Conservation (phyloP, 2,797 vertebrate genomes). For the Thunnus albacares region DNA sequence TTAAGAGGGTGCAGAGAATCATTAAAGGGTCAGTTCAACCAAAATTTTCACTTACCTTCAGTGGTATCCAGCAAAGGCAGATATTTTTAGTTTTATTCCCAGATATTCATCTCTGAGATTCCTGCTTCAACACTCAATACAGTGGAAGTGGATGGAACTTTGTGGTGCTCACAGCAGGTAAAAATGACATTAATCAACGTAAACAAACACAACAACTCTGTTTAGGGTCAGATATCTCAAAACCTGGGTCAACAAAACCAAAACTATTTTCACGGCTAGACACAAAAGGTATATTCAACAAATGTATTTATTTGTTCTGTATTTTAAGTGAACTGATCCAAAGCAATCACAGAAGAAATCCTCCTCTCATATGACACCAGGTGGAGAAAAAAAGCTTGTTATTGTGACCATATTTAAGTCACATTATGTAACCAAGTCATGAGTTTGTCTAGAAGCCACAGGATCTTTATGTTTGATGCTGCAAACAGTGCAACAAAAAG, state of each 20-base stretch:
- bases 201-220: background rate
- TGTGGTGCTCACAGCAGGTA: background rate
- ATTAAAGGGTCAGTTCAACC: background rate
- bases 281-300: no score
- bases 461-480: background rate
- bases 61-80: background rate
- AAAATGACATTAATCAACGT: background rate
- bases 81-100: background rate
- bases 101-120: no score
- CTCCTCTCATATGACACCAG: background rate
- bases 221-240: no score
- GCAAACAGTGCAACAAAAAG: slow-evolving; percentile 5
- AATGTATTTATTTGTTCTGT: no score
- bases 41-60: background rate
- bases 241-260: background rate
- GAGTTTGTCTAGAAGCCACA: background rate
- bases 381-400: background rate
- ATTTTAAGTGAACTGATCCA: no score
- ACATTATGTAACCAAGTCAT: background rate
- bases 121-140: no score
- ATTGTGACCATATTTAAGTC: background rate
- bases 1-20: background rate
- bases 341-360: background rate
- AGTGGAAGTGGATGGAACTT: no score
- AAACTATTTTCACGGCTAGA: background rate